phyloP scores from a whole-genome alignment of 2,797 vertebrate species.

The Lithobates pipiens region DNA sequence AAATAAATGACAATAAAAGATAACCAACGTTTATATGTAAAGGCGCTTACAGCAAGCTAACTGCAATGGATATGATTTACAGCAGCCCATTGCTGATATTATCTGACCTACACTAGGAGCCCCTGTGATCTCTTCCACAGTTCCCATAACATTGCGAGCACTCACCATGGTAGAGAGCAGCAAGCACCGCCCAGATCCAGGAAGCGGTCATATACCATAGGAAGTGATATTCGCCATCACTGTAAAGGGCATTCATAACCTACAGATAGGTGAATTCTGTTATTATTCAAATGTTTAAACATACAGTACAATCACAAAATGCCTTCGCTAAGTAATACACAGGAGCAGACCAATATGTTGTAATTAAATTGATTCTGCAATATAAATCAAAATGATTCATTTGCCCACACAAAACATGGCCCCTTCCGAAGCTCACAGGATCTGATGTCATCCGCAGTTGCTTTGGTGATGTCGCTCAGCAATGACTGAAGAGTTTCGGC shows the following conservation, averaged over 20 bases:
- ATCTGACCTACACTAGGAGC: too few relatives aligned
- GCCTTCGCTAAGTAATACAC: too few relatives aligned
- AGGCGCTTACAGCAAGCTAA: too few relatives aligned
- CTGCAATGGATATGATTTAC: too few relatives aligned
- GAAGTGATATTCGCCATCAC: background rate
- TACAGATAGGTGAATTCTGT: background rate
- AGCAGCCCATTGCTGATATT: too few relatives aligned
- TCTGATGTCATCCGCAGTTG: background rate
- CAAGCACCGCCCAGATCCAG: background rate
- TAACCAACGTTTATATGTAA: too few relatives aligned
- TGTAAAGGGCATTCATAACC: background rate
- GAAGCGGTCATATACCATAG: background rate
- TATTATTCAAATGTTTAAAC: too few relatives aligned
- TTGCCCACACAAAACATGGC: slow-evolving; percentile 38
- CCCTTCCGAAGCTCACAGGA: background rate
- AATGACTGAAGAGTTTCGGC: background rate
- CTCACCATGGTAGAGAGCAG: background rate
- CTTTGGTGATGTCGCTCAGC: background rate
- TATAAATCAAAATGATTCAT: background rate
- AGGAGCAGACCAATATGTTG: background rate
- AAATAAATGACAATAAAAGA: too few relatives aligned
- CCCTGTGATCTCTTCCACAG: too few relatives aligned
- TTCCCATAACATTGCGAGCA: background rate
- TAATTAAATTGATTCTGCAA: background rate
- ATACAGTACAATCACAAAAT: background rate